These are phyloP conservation scores for Cephus nigrinus DNA, from an alignment of 2,888 invertebrate species.

Conservation along the genomic window DNA sequence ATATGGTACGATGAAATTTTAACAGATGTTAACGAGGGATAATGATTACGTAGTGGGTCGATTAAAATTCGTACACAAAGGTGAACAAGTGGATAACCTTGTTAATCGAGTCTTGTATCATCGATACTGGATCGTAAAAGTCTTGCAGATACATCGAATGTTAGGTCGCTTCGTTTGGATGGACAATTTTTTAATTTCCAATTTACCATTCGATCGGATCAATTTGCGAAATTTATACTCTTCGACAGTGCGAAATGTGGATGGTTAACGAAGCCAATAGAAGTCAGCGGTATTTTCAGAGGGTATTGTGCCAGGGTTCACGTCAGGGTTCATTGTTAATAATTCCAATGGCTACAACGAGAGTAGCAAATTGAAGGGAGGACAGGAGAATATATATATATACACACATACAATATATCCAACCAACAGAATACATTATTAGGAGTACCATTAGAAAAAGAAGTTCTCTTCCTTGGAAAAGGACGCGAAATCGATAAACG, in stretches of 20 bases:
- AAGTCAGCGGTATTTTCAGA: not conserved
- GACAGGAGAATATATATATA: not conserved
- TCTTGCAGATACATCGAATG: not conserved
- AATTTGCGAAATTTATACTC: slow-evolving; percentile 46
- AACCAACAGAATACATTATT: not conserved
- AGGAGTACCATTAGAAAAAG: not conserved
- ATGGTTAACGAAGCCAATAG: slow-evolving; percentile 6
- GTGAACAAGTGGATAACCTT: not conserved
- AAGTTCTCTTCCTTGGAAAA: not conserved
- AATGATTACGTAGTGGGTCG: not conserved
- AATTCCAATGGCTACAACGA: not conserved
- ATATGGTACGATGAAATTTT: not conserved
- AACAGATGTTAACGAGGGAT: not conserved
- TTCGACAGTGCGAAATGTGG: not conserved
- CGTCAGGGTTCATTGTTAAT: not conserved
- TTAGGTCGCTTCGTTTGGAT: not conserved
- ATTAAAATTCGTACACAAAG: not conserved
- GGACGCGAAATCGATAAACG: not conserved
- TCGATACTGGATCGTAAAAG: not conserved
- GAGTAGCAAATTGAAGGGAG: not conserved
- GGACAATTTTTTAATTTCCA: slow-evolving; percentile 17
- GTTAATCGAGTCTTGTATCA: not conserved
- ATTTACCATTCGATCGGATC: slow-evolving; percentile 44
- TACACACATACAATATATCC: too few relatives aligned
- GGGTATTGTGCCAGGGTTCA: not conserved